phyloP scores from a whole-genome alignment of 2,113 vertebrate species.

The Triplophysa siluroides region DNA sequence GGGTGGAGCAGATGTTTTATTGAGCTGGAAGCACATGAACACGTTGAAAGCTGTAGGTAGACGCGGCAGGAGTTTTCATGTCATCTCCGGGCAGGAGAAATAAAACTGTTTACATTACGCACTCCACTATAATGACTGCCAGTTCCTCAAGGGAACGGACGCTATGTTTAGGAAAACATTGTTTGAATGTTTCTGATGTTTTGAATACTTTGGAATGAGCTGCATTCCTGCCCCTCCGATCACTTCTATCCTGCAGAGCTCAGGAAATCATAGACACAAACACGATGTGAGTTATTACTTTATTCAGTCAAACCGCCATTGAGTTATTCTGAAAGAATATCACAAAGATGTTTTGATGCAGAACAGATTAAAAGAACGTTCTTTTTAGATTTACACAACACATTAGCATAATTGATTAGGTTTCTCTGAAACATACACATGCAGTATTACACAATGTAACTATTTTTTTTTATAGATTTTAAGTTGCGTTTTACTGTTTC shows the following conservation, averaged over 20 bases:
- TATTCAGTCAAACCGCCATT: background rate
- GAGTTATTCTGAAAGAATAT: background rate
- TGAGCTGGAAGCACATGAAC: no score
- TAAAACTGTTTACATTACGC: background rate
- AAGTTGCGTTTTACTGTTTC: no score
- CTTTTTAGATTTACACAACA: no score
- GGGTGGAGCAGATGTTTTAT: no score
- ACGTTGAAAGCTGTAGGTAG: no score
- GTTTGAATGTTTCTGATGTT: slow-evolving; percentile 38
- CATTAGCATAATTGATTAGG: no score
- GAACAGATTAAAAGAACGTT: no score
- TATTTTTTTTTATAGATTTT: no score
- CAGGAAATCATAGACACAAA: slow-evolving; percentile 24
- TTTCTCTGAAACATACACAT: no score
- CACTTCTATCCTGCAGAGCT: background rate
- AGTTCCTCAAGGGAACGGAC: background rate
- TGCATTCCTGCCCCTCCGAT: background rate
- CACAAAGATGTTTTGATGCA: background rate
- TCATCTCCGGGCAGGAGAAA: background rate
- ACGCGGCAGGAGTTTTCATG: background rate
- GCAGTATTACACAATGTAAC: no score
- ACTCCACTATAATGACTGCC: background rate
- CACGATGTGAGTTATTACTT: background rate
- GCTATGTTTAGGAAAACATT: slow-evolving; percentile 32
- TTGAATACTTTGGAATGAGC: slow-evolving; percentile 32